These are phyloP conservation scores for Neofelis nebulosa DNA, from an alignment of 2,113 vertebrate species.

Conservation along the genomic window DNA sequence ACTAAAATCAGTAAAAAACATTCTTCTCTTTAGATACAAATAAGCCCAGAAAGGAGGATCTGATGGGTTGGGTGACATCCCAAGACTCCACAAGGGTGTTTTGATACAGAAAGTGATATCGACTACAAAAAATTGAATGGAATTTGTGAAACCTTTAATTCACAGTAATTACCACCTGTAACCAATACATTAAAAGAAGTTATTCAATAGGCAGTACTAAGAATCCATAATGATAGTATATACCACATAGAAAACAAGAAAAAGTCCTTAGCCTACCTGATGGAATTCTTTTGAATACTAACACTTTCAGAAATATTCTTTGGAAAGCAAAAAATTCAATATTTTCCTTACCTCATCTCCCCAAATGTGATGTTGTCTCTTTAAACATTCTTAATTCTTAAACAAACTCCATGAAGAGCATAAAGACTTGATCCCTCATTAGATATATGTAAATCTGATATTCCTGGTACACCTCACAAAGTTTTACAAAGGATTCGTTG, in stretches of 20 bases:
- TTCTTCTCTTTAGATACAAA: background rate
- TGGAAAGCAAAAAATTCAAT: background rate
- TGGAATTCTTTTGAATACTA: background rate
- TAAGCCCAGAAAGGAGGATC: background rate
- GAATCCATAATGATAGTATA: background rate
- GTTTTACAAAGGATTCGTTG: background rate
- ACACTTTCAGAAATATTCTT: background rate
- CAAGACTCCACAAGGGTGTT: background rate
- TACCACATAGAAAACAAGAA: background rate
- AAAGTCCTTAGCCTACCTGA: background rate
- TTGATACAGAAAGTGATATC: background rate
- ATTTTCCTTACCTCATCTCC: background rate
- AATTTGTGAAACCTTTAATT: conserved; percentile 23
- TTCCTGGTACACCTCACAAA: background rate
- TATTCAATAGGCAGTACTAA: background rate
- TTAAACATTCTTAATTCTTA: conserved; percentile 25
- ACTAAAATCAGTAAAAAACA: background rate
- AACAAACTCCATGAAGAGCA: background rate
- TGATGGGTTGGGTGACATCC: background rate
- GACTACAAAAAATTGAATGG: background rate
- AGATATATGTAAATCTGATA: background rate
- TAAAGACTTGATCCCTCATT: background rate
- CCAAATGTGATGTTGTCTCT: background rate
- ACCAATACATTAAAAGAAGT: background rate
- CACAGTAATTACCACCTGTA: background rate